Base-by-base conservation (phyloP, 2,113 vertebrate genomes). In the Castor canadensis region DNA sequence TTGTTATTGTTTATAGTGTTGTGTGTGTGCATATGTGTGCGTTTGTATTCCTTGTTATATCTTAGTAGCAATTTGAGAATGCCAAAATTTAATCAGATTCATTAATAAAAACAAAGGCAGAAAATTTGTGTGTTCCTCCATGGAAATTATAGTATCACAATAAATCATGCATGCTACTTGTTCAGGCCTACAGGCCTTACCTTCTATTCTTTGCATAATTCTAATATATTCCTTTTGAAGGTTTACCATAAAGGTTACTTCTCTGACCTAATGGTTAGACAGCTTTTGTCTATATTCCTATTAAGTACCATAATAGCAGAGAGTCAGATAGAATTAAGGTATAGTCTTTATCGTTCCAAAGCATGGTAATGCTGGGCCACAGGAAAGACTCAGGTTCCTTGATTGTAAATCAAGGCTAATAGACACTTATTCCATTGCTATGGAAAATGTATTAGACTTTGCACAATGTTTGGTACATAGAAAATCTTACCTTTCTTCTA, bases 31-130 rank as follows among this genome's bases (percentile, higher is more conserved):
- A 56, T 35, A 1, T 84, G 40, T 35, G 7, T 69, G 20, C 28
- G 6, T 43, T 45, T 89, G 19, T 76, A 28, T 67, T 71, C 94
- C 67, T 58, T 58, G 24, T 30, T 88, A 2, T 87, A 80, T 82
- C 87, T 85, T 54, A 75, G 30, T 72, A 24, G 66, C 58, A 75
- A 90, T 88, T 86, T 82, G 52, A 85, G 58, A 93, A 79, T 75
- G 3, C 2, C 47, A 87, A 62, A 72, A 73, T 52, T 91, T 84
- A 54, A 73, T 30, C 43, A 69, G 75, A 35, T 62, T 66, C 62
- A 56, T 73, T 24, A 77, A 45, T n/a, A 62, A 71, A 71, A 71
- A 91, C 47, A 92, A 73, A 83, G 32, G 4, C 30, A 52, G 16
- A 64, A 47, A 88, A 71, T 13, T 66, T 22, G 30, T 17, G 1